These are phyloP conservation scores for Notiomystis cincta DNA, from an alignment of 2,113 vertebrate species.

Conservation along the genomic window DNA sequence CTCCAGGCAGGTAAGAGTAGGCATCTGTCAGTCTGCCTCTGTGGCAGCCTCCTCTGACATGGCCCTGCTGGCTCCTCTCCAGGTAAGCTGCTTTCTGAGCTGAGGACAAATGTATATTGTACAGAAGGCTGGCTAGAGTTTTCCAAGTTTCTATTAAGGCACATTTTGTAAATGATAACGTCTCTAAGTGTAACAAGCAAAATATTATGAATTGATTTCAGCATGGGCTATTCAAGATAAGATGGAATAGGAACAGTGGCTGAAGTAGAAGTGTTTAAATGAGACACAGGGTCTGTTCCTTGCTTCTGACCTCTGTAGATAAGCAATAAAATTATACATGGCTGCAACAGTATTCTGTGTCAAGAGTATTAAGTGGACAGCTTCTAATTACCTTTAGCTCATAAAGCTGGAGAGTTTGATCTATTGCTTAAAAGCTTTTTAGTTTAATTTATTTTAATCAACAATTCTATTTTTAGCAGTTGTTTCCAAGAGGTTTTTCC, in stretches of 20 bases:
- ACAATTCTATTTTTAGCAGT: conserved; percentile 45
- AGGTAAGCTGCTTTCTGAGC: conserved; percentile 45
- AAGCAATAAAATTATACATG: conserved; percentile 53
- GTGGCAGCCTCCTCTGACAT: not conserved
- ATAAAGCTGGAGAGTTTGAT: conserved; percentile 39
- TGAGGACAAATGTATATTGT: not conserved
- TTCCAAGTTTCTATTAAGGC: conserved; percentile 42
- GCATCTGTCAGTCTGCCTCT: conserved; percentile 36
- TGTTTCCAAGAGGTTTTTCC: conserved; percentile 14
- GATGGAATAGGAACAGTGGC: conserved; percentile 21
- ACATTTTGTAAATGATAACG: conserved; percentile 33
- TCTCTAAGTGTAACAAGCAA: conserved; percentile 58
- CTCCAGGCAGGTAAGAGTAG: not conserved
- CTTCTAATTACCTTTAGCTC: conserved; percentile 57
- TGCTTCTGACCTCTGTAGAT: conserved; percentile 52
- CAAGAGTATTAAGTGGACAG: conserved; percentile 45
- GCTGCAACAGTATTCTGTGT: conserved; percentile 2
- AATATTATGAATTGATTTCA: conserved; percentile 63
- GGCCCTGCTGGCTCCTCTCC: conserved; percentile 25
- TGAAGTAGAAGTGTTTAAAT: conserved; percentile 42
- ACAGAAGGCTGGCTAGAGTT: conserved; percentile 6
- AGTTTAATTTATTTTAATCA: conserved; percentile 53
- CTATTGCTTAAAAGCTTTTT: conserved; percentile 46
- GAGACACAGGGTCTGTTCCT: conserved; percentile 22
- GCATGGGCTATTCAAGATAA: conserved; percentile 56